phyloP scores from a whole-genome alignment of 2,113 vertebrate species.

The Motacilla tschutschensis region DNA sequence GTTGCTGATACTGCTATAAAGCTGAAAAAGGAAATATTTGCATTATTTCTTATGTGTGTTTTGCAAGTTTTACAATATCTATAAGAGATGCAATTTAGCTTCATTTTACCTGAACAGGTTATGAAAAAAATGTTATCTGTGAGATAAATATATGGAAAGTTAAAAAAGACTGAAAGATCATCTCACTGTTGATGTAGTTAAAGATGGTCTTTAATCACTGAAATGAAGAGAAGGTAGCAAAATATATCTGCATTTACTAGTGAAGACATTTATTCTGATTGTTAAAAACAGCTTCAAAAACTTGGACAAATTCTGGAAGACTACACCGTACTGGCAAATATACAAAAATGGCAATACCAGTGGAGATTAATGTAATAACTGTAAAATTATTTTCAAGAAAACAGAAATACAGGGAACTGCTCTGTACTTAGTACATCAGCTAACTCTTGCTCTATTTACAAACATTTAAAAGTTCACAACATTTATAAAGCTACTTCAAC shows the following conservation, averaged over 20 bases:
- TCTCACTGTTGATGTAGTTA: background rate
- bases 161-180: background rate
- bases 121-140: background rate
- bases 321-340: background rate
- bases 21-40: background rate
- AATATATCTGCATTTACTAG: background rate
- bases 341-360: background rate
- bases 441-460: background rate
- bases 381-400: background rate
- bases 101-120: background rate
- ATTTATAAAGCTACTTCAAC: background rate
- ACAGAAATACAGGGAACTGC: background rate
- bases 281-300: background rate
- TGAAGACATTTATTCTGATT: background rate
- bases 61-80: background rate
- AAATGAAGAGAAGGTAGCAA: background rate
- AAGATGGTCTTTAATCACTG: background rate
- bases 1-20: background rate
- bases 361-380: background rate
- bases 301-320: background rate
- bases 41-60: background rate
- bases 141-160: background rate
- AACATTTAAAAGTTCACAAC: background rate
- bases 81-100: background rate
- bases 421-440: background rate